Conservation (phyloP, 2,888 invertebrate species). For the Bombylius discolor region DNA sequence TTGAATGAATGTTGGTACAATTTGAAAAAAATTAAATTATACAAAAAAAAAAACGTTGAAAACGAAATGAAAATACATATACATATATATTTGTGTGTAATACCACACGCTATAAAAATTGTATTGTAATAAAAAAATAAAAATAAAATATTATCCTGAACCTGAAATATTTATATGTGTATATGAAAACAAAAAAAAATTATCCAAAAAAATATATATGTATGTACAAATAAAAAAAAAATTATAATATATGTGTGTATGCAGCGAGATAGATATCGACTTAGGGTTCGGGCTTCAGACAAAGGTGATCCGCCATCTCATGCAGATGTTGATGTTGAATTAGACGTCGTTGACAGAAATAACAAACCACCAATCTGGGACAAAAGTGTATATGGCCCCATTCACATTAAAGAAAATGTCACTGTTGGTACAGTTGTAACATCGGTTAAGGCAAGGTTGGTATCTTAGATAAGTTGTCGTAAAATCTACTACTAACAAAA, state of each 20-base stretch:
- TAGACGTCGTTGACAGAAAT: slow-evolving; percentile 97
- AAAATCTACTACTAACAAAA: not conserved
- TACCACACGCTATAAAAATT: not conserved
- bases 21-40: too few species aligned
- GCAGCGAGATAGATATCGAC: slow-evolving; percentile 90
- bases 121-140: not conserved
- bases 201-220: not conserved
- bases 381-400: slow-evolving; percentile 89
- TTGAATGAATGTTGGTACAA: slow-evolving; percentile 8
- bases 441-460: slow-evolving; percentile 96
- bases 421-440: slow-evolving; percentile 97
- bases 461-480: slow-evolving; percentile 39
- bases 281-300: slow-evolving; percentile 94
- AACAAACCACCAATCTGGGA: slow-evolving; percentile 97
- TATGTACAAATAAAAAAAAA: not conserved
- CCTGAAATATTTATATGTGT: not conserved
- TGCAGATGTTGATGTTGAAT: slow-evolving; percentile 93
- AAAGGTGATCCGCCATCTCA: slow-evolving; percentile 81
- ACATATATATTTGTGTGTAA: not conserved
- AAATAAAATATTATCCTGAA: not conserved
- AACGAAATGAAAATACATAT: not conserved
- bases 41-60: slow-evolving; percentile 3
- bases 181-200: slow-evolving; percentile 3
- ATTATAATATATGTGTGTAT: slow-evolving; percentile 6
- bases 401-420: slow-evolving; percentile 97